Conservation (phyloP, 2,113 vertebrate species). For the Ageneiosus marmoratus region DNA sequence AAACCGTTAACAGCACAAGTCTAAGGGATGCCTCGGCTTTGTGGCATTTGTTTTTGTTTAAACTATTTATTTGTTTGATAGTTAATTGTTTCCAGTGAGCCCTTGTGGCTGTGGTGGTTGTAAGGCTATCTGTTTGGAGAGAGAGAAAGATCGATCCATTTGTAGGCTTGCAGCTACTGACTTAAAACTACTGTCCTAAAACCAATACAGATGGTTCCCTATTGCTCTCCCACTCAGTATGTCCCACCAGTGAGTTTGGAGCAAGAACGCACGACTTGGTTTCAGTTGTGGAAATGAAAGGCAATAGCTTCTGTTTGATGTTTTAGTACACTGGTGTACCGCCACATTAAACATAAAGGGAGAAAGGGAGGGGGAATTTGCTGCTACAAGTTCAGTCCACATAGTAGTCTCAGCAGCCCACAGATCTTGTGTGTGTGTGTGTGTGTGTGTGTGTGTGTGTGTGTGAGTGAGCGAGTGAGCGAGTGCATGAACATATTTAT, state of each 20-base stretch:
- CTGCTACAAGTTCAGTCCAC: slow-evolving; percentile 39
- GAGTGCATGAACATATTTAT: slow-evolving; percentile 24
- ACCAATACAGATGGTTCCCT: slow-evolving; percentile 50
- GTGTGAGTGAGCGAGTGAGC: too few relatives aligned
- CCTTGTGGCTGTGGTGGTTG: slow-evolving; percentile 38
- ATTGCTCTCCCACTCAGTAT: slow-evolving; percentile 9
- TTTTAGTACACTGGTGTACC: slow-evolving; percentile 57
- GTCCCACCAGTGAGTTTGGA: slow-evolving; percentile 16
- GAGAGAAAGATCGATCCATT: slow-evolving; percentile 20
- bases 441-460: slow-evolving; percentile 27
- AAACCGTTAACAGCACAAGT: slow-evolving; percentile 59
- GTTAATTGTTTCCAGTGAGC: slow-evolving; percentile 53
- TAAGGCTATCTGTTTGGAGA: slow-evolving; percentile 23
- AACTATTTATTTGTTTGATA: slow-evolving; percentile 49
- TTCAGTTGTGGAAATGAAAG: slow-evolving; percentile 55
- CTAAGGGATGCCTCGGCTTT: slow-evolving; percentile 48
- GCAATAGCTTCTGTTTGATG: slow-evolving; percentile 54
- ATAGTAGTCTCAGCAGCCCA: slow-evolving; percentile 41
- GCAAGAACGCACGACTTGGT: slow-evolving; percentile 48
- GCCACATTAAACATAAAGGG: slow-evolving; percentile 55
- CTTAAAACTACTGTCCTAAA: slow-evolving; percentile 34
- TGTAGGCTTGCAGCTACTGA: slow-evolving; percentile 50
- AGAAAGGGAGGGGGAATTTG: slow-evolving; percentile 38
- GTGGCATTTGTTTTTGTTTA: slow-evolving; percentile 53
- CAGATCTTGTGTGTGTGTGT: slow-evolving; percentile 29